Conservation (phyloP, 2,113 vertebrate genomes). For the Chinchilla lanigera region DNA sequence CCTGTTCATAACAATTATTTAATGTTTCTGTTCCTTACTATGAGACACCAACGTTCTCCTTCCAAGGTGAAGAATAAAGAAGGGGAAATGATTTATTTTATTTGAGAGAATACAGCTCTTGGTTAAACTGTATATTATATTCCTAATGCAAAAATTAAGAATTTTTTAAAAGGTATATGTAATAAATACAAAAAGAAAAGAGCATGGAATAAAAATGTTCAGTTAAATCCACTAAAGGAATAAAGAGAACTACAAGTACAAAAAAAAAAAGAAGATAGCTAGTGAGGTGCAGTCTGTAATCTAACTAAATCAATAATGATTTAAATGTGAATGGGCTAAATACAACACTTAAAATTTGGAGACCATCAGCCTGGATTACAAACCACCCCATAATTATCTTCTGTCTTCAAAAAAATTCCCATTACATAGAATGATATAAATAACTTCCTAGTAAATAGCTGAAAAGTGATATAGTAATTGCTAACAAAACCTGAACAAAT, state of each 20-base stretch:
- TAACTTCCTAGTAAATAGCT: neutral
- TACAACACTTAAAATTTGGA: neutral
- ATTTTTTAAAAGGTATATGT: neutral
- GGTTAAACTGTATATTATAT: neutral
- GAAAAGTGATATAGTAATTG: neutral
- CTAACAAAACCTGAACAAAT: neutral
- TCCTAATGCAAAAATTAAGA: neutral
- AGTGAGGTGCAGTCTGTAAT: neutral
- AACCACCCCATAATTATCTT: neutral
- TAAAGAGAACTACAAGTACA: neutral
- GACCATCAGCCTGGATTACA: neutral
- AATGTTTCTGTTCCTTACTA: neutral
- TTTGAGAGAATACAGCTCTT: neutral
- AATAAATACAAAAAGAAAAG: neutral
- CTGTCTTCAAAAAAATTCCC: neutral
- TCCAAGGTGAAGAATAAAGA: neutral
- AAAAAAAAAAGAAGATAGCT: neutral
- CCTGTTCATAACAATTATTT: neutral
- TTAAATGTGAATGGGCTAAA: neutral
- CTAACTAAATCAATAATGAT: neutral
- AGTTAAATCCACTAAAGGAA: neutral
- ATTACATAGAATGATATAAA: neutral
- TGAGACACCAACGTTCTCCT: neutral
- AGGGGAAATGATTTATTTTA: neutral
- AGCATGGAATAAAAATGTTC: neutral